phyloP scores from a whole-genome alignment of 2,113 vertebrate species.

The Archocentrus centrarchus region DNA sequence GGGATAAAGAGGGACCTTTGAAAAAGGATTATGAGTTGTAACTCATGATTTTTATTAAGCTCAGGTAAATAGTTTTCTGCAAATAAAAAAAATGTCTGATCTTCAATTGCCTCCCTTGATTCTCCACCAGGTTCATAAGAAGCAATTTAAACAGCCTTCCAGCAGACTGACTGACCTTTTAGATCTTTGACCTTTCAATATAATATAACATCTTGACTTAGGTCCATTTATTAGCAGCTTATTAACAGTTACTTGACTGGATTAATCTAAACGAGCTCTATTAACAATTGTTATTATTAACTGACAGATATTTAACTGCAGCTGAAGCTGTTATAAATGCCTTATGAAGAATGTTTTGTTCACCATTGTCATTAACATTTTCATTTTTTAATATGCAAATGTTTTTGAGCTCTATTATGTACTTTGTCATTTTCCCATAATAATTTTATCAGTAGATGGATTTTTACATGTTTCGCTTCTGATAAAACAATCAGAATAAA shows the following conservation, averaged over 20 bases:
- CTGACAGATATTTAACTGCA: too few species aligned
- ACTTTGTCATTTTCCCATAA: not conserved
- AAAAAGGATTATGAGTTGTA: too few species aligned
- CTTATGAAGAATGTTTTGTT: not conserved
- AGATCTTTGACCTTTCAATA: constrained; percentile 3
- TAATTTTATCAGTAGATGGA: not conserved
- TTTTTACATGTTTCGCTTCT: not conserved
- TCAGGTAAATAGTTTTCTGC: too few species aligned
- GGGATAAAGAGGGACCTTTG: too few species aligned
- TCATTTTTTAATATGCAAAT: not conserved
- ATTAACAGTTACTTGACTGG: not conserved
- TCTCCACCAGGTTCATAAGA: not conserved
- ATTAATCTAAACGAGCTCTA: not conserved
- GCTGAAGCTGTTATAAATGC: too few species aligned
- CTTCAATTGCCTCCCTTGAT: not conserved
- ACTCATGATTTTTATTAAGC: too few species aligned
- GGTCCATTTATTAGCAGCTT: not conserved
- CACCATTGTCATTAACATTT: not conserved
- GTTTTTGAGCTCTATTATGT: not conserved
- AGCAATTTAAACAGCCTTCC: not conserved
- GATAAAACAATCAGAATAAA: not conserved
- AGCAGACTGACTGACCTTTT: not conserved
- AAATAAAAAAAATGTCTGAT: too few species aligned
- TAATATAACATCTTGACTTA: not conserved
- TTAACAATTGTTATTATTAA: not conserved